Evolutionary conservation across 1,140 invertebrate species (phyloP).

Genomic region (Lamellibrachia luymesi): DNA sequence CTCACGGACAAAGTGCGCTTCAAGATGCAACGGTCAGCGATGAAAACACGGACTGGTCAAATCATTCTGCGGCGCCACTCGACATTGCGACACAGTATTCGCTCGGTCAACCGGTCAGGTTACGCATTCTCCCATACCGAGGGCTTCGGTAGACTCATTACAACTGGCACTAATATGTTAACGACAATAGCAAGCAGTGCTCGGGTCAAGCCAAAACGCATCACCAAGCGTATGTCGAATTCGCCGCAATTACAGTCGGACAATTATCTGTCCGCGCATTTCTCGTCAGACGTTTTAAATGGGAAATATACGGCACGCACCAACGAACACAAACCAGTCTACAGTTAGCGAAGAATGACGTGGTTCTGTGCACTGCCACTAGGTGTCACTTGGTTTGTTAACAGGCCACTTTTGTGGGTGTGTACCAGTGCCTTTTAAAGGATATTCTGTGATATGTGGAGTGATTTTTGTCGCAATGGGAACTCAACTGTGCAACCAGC

Average conservation of each 20-base stretch:
- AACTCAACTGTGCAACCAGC: neutral
- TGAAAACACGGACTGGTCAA: conserved; percentile 70
- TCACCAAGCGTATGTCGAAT: neutral
- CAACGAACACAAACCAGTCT: neutral
- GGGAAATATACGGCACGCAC: neutral
- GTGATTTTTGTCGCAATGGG: no score
- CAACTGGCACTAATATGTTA: conserved; percentile 93
- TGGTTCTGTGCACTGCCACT: neutral
- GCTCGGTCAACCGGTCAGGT: conserved; percentile 75
- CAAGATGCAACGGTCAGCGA: conserved; percentile 65
- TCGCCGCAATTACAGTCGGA: neutral
- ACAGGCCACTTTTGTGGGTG: neutral
- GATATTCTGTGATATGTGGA: neutral
- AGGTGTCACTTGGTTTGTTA: neutral
- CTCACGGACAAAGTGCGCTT: conserved; percentile 87
- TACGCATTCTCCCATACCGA: conserved; percentile 98
- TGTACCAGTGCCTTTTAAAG: neutral
- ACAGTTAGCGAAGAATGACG: neutral
- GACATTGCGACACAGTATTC: conserved; percentile 75
- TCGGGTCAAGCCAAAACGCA: neutral
- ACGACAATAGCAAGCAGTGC: neutral
- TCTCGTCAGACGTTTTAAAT: neutral
- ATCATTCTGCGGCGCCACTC: conserved; percentile 75
- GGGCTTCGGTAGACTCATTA: conserved; percentile 96
- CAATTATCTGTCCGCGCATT: neutral